A percentile compares a stretch with the other conserved stretches of the same genome.
Evolutionary conservation across 2,113 vertebrate species (phyloP).

Genomic region (Actinemys pallida): DNA sequence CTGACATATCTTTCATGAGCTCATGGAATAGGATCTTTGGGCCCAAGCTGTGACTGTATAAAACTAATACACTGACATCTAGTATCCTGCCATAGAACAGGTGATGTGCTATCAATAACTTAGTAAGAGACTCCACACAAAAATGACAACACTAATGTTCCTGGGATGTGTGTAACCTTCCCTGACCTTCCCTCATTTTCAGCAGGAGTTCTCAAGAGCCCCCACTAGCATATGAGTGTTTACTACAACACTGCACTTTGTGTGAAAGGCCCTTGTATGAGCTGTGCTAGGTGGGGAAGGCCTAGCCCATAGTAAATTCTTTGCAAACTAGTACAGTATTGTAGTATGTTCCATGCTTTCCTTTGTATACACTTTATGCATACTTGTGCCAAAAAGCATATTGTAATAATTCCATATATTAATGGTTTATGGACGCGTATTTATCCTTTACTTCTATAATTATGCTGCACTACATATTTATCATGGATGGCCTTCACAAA

Average conservation of each 20-base stretch:
- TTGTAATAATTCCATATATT: neutral
- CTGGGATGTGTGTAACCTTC: neutral
- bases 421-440: neutral
- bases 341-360: neutral
- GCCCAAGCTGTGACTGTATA: neutral
- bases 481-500: neutral
- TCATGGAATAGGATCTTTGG: constrained; percentile 35
- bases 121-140: neutral
- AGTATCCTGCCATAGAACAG: neutral
- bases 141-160: neutral
- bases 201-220: neutral
- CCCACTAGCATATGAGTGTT: neutral
- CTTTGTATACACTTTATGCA: neutral
- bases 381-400: neutral
- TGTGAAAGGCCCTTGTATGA: neutral
- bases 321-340: neutral
- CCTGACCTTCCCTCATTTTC: neutral
- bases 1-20: neutral
- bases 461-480: neutral
- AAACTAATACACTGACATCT: constrained; percentile 36
- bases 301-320: neutral
- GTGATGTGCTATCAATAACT: constrained; percentile 3
- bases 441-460: too few relatives aligned
- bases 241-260: neutral
- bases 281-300: neutral